These are phyloP conservation scores for Notospermus geniculatus DNA, from an alignment of 1,140 invertebrate species.

Conservation along the genomic window DNA sequence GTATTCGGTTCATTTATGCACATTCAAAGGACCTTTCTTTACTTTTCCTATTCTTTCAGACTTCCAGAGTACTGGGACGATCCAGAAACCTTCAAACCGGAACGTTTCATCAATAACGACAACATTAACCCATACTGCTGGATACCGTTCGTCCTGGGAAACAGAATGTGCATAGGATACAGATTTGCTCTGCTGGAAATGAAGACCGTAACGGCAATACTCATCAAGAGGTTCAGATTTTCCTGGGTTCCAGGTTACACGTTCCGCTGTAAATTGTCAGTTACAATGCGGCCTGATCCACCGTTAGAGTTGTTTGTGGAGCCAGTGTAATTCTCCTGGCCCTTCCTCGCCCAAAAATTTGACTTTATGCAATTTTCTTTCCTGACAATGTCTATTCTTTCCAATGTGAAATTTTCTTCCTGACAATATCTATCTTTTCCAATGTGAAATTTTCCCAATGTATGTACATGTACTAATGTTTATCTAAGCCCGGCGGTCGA, in stretches of 20 bases:
- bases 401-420: no score
- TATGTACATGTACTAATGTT: no score
- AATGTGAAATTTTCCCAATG: no score
- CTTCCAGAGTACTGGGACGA: conserved; percentile 14
- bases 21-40: no score
- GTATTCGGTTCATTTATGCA: no score
- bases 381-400: no score
- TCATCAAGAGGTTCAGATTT: conserved; percentile 17
- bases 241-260: conserved; percentile 11
- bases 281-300: conserved; percentile 5
- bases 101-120: conserved; percentile 16
- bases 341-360: no score
- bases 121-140: conserved; percentile 55
- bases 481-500: no score
- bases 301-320: conserved; percentile 5
- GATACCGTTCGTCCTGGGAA: conserved; percentile 61
- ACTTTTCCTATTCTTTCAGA: conserved; percentile 11
- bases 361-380: no score
- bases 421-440: no score
- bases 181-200: conserved; percentile 58
- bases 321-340: background rate
- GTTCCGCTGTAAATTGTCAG: background rate
- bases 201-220: conserved; percentile 45
- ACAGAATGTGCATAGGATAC: conserved; percentile 63
- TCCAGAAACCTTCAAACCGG: conserved; percentile 19